phyloP scores from a whole-genome alignment of 1,140 invertebrate species.

The Pachypeltis micranthus region DNA sequence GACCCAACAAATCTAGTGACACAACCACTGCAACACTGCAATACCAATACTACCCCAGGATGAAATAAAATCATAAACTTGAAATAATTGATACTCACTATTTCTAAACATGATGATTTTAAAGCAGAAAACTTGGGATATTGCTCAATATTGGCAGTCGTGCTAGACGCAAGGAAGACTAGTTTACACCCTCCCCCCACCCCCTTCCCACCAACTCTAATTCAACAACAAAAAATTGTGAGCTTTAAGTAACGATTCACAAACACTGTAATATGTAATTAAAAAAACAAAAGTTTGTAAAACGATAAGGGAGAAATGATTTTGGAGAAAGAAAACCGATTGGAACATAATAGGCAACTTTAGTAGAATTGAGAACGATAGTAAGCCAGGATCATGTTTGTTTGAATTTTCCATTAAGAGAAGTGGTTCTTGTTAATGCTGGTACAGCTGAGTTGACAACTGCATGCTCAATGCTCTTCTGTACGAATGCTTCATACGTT shows the following conservation, averaged over 20 bases:
- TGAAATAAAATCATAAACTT: too few relatives aligned
- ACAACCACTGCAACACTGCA: too few relatives aligned
- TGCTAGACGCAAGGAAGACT: too few relatives aligned
- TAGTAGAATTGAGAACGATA: neutral
- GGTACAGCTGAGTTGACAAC: conserved; percentile 28
- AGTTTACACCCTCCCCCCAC: too few relatives aligned
- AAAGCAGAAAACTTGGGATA: too few relatives aligned
- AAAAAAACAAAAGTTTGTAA: neutral
- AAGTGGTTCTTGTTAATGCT: neutral
- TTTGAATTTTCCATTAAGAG: conserved; percentile 18
- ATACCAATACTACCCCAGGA: too few relatives aligned
- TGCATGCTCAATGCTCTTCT: conserved; percentile 65
- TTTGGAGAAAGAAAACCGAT: neutral
- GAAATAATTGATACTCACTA: too few relatives aligned
- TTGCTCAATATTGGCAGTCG: too few relatives aligned
- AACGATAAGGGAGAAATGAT: neutral
- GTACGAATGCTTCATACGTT: conserved; percentile 58
- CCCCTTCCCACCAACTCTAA: too few relatives aligned
- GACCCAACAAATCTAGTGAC: too few relatives aligned
- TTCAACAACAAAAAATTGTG: too few relatives aligned
- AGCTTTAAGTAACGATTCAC: neutral
- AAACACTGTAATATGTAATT: neutral
- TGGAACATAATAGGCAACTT: neutral
- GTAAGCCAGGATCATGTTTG: conserved; percentile 11
- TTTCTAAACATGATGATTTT: too few relatives aligned